Evolutionary conservation across 64 coral and sea anemone genomes (phyloP), one percentile per base, ranked within the genome.

Genomic region (Montipora sp.): DNA sequence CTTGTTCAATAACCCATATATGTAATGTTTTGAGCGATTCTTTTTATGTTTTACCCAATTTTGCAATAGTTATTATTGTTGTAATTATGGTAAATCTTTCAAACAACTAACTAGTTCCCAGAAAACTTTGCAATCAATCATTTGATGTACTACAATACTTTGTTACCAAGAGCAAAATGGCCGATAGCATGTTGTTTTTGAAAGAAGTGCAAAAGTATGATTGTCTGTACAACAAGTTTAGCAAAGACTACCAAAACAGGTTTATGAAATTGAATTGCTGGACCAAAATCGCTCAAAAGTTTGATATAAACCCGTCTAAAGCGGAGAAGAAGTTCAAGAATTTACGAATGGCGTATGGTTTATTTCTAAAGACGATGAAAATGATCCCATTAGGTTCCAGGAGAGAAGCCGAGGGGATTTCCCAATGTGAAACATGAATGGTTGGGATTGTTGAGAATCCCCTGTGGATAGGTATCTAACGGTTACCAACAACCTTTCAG

Each of bases 311-410:
- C n/a, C 19, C 82, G 59, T 63, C 48, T 61, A 23, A 19, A 3
- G 82, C 82, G 12, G 82, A 85, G 24, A 85, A 85, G 23, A 85
- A 85, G 23, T 85, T 65, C 59, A 61, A 69, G 18, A 85, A 85
- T 27, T 21, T 85, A 63, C 82, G 53, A 53, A 85, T 36, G 2
- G 82, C 59, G 10, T 85, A 85, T 45, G 82, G 82, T 7, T 16
- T 59, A 69, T 85, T 21, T 67, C 59, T 85, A 13, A 85, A 66
- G 23, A 61, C 48, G 46, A 27, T 36, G 69, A 63, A 63, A 63
- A 63, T 0, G 8, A 15, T 63, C 59, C 59, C 59, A 63, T 63
- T 15, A 63, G 59, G 59, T 63, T 63, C 13, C 59, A 11, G 59
- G 59, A 63, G 14, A 63, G 14, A 13, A 63, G 14, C 59, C 59